A percentile compares a stretch with the other conserved stretches of the same genome.
These are phyloP conservation scores for Drosophila suzukii DNA, from an alignment of 1,140 invertebrate genomes.

Conservation along the genomic window DNA sequence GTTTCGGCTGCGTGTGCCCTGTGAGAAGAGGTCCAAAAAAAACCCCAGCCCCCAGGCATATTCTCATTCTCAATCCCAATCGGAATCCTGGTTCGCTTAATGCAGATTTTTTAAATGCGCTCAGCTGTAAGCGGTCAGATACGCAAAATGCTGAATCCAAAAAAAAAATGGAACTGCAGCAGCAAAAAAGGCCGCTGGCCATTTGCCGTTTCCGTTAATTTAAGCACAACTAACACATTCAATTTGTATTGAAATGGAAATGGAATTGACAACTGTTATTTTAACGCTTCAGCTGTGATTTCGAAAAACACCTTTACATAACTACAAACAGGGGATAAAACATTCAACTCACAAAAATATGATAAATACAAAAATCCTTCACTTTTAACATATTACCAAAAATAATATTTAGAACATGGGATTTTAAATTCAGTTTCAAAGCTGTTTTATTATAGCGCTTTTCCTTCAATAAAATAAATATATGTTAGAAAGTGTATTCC, in stretches of 20 bases:
- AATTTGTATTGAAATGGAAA: constrained; percentile 35
- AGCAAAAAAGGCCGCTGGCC: constrained; percentile 45
- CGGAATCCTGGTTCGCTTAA: constrained; percentile 37
- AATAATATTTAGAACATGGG: no score
- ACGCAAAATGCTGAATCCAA: constrained; percentile 27
- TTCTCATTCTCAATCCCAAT: constrained; percentile 2
- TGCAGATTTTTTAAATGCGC: constrained; percentile 73
- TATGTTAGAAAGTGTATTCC: neutral
- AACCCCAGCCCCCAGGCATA: neutral
- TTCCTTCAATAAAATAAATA: no score
- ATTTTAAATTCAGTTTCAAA: no score
- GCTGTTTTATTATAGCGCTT: no score
- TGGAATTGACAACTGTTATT: constrained; percentile 22
- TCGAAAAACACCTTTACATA: constrained; percentile 1
- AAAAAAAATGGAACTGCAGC: constrained; percentile 17
- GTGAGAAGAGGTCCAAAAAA: constrained; percentile 14
- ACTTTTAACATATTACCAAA: neutral
- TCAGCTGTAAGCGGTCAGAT: constrained; percentile 72
- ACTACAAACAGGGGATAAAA: no score
- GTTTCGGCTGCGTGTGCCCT: constrained; percentile 21
- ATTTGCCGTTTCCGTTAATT: constrained; percentile 61
- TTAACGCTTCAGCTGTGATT: constrained; percentile 25
- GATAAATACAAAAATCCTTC: no score
- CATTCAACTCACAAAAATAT: no score
- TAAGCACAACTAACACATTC: constrained; percentile 59